Evolutionary conservation across 2,113 vertebrate genomes (phyloP), one percentile per base, ranked within the genome.

Genomic region (Dasyurus viverrinus): DNA sequence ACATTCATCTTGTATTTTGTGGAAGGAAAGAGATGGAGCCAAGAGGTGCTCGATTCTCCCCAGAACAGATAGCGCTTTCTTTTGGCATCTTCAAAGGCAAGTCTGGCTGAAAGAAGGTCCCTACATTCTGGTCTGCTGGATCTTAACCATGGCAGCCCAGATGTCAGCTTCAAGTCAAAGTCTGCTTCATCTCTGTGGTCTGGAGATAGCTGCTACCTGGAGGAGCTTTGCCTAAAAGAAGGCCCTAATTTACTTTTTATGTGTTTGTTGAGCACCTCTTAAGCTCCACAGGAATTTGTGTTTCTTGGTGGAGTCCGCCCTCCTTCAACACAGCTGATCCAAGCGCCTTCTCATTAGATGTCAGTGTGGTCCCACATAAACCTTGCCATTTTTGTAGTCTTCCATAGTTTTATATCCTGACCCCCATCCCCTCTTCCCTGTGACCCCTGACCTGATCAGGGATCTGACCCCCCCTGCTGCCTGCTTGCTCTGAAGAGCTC

Each of bases 261-360:
- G 36, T 36, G 93, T 97, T 96, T 91, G 90, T 96, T 96, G 94
- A 93, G 89, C 92, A 90, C 93, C 26, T 94, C 93, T 97, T 96
- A 95, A 48, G 96, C 89, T 93, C 89, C 84, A 96, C 97, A 95
- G 11, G 93, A 48, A 95, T 94, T 97, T 96, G 95, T 93, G 94
- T 97, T 93, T 91, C 97, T 95, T 97, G 97, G 97, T 96, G 95
- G 93, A 96, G 94, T 89, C 92, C 60, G 89, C 9, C 68, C 95
- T 96, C 93, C 93, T 94, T 98, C 96, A 97, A 97, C 97, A 92
- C 93, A 95, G 92, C 95, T 97, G 97, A 95, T 92, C 53, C 95
- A 97, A 95, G 57, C 93, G 93, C 95, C 96, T 89, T 95, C 96
- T 97, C 96, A 95, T 97, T 97, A 97, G 96, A 94, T 94, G 92